Conservation (phyloP, 2,797 vertebrate genomes). For the Esox masquinongy region DNA sequence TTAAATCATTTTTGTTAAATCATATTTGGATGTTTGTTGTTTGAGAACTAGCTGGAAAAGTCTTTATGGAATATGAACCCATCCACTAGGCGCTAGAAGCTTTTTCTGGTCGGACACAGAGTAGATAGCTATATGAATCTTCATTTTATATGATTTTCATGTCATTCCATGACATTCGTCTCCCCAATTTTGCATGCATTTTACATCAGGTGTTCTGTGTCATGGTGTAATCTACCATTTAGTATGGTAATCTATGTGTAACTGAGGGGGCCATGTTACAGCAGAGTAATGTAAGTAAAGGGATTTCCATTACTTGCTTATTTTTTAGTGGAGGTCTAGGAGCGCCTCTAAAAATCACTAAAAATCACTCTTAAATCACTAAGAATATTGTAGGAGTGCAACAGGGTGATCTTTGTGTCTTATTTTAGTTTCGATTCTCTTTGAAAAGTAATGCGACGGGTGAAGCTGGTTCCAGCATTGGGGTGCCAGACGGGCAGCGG, state of each 20-base stretch:
- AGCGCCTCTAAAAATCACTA: constrained; percentile 72
- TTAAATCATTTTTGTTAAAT: background rate
- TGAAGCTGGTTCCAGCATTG: no score
- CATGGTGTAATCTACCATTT: constrained; percentile 54
- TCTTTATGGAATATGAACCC: constrained; percentile 33
- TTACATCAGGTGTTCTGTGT: constrained; percentile 48
- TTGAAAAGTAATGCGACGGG: no score
- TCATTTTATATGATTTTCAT: constrained; percentile 52
- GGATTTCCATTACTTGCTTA: constrained; percentile 64
- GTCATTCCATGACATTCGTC: constrained; percentile 56
- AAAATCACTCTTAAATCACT: constrained; percentile 71
- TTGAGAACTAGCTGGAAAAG: background rate
- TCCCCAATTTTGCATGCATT: constrained; percentile 46
- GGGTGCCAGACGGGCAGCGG: no score
- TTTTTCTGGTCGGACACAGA: constrained; percentile 38
- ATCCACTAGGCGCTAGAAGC: constrained; percentile 44
- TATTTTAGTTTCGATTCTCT: constrained; percentile 32
- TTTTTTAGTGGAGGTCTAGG: constrained; percentile 61
- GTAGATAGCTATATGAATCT: constrained; percentile 35
- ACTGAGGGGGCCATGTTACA: constrained; percentile 63
- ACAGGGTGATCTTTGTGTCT: constrained; percentile 60
- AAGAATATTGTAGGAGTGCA: constrained; percentile 52
- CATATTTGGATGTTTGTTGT: background rate
- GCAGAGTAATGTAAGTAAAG: constrained; percentile 72
- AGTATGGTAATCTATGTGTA: constrained; percentile 50